Conservation (phyloP, 1,140 invertebrate species). For the Aphaenogaster floridana region DNA sequence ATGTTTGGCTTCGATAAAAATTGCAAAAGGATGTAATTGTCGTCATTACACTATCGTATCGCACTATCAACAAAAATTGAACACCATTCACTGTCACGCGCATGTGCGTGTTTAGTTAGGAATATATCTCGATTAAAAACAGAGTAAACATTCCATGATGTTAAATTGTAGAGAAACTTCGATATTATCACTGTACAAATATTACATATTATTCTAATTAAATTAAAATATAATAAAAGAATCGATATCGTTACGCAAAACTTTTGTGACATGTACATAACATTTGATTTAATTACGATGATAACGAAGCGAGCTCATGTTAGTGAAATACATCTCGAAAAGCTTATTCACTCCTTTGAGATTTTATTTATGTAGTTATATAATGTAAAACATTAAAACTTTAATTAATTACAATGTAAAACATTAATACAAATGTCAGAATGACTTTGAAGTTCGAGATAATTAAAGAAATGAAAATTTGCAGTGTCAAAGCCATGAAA, state of each 20-base stretch:
- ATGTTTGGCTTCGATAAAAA: not conserved
- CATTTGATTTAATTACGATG: not conserved
- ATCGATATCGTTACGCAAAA: not conserved
- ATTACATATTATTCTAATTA: not conserved
- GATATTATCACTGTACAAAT: not conserved
- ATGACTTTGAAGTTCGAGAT: not conserved
- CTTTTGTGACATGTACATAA: not conserved
- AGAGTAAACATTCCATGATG: not conserved
- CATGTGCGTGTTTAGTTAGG: not conserved
- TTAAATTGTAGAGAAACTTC: not conserved
- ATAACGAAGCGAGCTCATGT: not conserved
- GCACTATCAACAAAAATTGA: not conserved
- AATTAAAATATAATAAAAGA: conserved; percentile 5
- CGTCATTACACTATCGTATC: not conserved
- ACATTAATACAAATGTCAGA: not conserved
- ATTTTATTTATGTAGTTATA: not conserved
- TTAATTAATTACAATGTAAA: not conserved
- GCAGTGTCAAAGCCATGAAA: not conserved
- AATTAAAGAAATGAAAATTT: not conserved
- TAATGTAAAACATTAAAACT: too few relatives aligned
- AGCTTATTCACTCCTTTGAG: not conserved
- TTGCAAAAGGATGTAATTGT: not conserved
- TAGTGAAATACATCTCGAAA: not conserved
- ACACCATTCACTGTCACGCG: not conserved
- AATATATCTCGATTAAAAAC: conserved; percentile 2